These are phyloP conservation scores for Trinorchestia longiramus DNA, from an alignment of 1,140 invertebrate genomes.

Conservation along the genomic window DNA sequence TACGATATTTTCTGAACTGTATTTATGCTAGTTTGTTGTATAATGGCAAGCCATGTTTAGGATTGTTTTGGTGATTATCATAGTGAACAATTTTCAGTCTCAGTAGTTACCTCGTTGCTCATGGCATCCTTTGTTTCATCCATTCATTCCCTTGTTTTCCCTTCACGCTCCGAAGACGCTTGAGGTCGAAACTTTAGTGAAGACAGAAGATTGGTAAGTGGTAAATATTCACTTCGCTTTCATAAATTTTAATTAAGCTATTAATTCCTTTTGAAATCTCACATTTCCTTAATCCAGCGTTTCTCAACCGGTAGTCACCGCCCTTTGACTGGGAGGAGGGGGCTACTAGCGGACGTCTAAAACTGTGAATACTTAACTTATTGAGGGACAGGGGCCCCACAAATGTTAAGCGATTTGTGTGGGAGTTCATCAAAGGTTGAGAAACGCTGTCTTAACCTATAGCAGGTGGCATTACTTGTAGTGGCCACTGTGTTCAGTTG, in stretches of 20 bases:
- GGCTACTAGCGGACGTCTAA: too few relatives aligned
- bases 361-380: too few relatives aligned
- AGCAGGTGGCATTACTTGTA: not conserved
- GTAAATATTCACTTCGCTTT: not conserved
- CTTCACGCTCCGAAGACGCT: conserved; percentile 25
- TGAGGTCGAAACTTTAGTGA: conserved; percentile 51
- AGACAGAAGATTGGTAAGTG: not conserved
- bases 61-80: not conserved
- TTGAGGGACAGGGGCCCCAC: too few relatives aligned
- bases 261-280: too few relatives aligned
- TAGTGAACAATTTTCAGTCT: not conserved
- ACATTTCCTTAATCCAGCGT: not conserved
- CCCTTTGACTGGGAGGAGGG: too few relatives aligned
- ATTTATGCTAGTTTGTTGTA: too few relatives aligned
- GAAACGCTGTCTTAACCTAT: not conserved
- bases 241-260: not conserved
- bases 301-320: too few relatives aligned
- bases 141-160: conserved; percentile 1
- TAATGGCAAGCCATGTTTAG: too few relatives aligned
- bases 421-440: too few relatives aligned
- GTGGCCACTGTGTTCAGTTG: not conserved
- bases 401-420: too few relatives aligned
- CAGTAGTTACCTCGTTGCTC: not conserved
- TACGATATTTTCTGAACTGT: too few relatives aligned
- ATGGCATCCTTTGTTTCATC: not conserved